Conservation (phyloP, 1,140 invertebrate genomes). For the Hyposmocoma kahamanoa region DNA sequence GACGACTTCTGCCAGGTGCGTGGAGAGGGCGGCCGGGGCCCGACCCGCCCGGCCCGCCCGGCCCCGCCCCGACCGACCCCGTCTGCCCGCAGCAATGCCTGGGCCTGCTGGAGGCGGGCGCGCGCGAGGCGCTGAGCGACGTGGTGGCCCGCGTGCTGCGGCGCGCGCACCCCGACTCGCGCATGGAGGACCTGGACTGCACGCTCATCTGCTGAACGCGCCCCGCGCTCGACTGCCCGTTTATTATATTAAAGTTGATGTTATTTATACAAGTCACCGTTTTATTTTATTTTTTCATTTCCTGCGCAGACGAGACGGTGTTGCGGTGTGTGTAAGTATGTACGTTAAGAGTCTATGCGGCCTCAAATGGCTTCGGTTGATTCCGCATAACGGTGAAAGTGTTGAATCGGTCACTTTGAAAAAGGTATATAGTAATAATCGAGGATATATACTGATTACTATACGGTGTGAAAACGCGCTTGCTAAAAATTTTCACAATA, state of each 20-base stretch:
- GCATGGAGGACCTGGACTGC: slow-evolving; percentile 93
- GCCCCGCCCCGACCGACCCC: background rate
- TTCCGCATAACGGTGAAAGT: no score
- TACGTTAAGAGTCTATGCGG: no score
- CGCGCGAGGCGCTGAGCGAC: slow-evolving; percentile 90
- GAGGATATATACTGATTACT: no score
- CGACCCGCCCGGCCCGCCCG: background rate
- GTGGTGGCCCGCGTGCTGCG: slow-evolving; percentile 80
- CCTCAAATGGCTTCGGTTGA: no score
- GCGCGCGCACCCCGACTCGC: slow-evolving; percentile 80
- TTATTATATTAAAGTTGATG: background rate
- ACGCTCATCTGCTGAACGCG: slow-evolving; percentile 86
- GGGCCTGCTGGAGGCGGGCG: slow-evolving; percentile 86
- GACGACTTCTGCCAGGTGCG: slow-evolving; percentile 85
- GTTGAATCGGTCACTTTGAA: no score
- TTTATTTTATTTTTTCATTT: slow-evolving; percentile 4
- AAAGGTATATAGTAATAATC: no score
- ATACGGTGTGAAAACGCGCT: no score
- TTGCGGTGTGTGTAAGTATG: no score
- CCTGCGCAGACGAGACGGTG: no score
- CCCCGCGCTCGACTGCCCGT: background rate
- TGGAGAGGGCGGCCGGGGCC: slow-evolving; percentile 12
- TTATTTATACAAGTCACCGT: background rate
- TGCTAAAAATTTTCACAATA: no score
- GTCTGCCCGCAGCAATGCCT: slow-evolving; percentile 78